Evolutionary conservation across 2,113 vertebrate species (phyloP).

Genomic region (Phyllostomus discolor): DNA sequence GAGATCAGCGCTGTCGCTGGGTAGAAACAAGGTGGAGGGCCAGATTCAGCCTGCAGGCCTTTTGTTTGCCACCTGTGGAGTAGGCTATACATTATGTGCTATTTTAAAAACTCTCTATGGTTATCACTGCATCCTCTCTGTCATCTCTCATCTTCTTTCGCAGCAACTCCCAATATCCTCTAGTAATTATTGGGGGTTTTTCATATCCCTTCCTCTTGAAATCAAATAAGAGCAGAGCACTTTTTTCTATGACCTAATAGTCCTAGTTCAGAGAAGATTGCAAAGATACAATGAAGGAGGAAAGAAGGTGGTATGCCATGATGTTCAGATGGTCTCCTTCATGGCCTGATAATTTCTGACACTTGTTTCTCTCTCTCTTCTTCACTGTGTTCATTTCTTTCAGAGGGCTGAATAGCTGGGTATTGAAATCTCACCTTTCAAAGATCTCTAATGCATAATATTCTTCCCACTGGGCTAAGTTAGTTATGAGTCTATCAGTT

Average conservation of each 20-base stretch:
- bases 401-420: background rate
- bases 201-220: background rate
- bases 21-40: no score
- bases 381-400: background rate
- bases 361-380: background rate
- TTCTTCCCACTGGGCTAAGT: background rate
- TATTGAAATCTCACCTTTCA: background rate
- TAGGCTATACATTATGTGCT: background rate
- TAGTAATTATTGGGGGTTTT: background rate
- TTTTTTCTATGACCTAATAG: background rate
- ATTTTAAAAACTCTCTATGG: background rate
- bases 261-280: background rate
- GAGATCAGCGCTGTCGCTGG: no score
- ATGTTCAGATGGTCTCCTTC: background rate
- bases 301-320: background rate
- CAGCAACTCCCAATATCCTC: background rate
- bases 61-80: no score
- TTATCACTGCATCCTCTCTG: background rate
- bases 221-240: background rate
- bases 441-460: background rate
- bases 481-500: background rate
- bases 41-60: no score
- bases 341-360: background rate
- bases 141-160: background rate
- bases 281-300: background rate